Base-by-base conservation (phyloP, 1,140 invertebrate genomes). In the Listronotus bonariensis region DNA sequence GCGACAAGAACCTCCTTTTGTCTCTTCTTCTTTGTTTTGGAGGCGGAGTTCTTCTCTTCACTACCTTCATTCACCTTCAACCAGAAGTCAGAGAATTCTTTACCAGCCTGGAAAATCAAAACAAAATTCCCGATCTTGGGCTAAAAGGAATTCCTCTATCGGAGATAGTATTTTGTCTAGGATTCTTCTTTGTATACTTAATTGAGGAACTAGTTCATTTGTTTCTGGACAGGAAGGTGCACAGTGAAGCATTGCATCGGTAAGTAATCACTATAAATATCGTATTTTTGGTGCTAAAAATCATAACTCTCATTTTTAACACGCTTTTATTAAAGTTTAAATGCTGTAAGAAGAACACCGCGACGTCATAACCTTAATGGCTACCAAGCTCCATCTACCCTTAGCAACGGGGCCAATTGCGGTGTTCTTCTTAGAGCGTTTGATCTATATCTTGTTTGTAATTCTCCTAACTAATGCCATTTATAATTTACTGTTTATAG, bases 1-100 rank as follows among this genome's bases (percentile, higher is more conserved):
- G 74, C 17, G 73, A 76, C 18, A 77, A 78, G 26, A 78, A 85
- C 76, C 76, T 86, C 0, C 68, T 83, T 41, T 82, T 87, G 14
- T 87, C 85, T 6, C 73, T 88, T 34, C 75, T 91, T 45, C 81
- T 90, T 15, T 91, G 89, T 75, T 91, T 91, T 76, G 90, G 90
- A 10, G 91, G 89, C n/a, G 91, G 91, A 1, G 91, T 93, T 1
- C 82, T 93, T 36, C 77, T 93, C 11, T 90, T 87, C 69, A 92
- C 91, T 2, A 88, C 88, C 15, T 88, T 92, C 71, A 76, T 91
- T 6, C 90, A 93, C 73, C 80, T 93, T 45, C 85, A 92, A 41
- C 90, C 91, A 1, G 91, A 92, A 78, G 86, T 90, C 0, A 81
- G 88, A 36, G 83, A 84, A 55, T 82, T 80, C 61, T 82, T 86